Evolutionary conservation across 2,888 invertebrate species (phyloP).

Genomic region (Capitulum mitella): DNA sequence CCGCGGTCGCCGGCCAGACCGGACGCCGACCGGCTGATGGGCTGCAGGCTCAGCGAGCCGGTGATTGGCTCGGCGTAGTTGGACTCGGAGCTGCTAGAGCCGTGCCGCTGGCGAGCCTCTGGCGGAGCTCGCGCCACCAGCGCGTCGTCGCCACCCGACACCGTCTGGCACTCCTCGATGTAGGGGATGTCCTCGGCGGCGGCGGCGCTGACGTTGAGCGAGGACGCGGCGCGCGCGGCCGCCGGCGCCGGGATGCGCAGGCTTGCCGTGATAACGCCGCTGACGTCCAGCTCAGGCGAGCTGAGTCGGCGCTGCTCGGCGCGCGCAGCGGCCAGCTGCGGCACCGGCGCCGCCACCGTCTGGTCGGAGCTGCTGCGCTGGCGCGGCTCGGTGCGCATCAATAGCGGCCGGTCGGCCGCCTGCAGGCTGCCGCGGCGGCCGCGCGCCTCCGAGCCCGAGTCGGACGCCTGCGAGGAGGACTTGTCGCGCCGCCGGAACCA

Average conservation of each 20-base stretch:
- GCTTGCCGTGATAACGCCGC: slow-evolving; percentile 64
- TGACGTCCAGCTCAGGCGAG: slow-evolving; percentile 38
- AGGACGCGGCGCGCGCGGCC: slow-evolving; percentile 44
- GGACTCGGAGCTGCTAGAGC: slow-evolving; percentile 35
- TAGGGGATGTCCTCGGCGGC: slow-evolving; percentile 55
- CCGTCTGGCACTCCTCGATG: slow-evolving; percentile 52
- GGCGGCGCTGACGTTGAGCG: slow-evolving; percentile 41
- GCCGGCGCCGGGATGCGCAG: slow-evolving; percentile 62
- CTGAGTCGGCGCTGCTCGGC: slow-evolving; percentile 38
- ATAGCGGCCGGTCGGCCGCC: neutral
- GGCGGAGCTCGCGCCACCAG: neutral
- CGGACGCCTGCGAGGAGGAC: slow-evolving; percentile 42
- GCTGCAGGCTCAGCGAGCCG: slow-evolving; percentile 35
- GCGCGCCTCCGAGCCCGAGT: slow-evolving; percentile 14
- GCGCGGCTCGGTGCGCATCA: slow-evolving; percentile 13
- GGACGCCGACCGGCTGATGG: slow-evolving; percentile 19
- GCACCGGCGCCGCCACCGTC: slow-evolving; percentile 35
- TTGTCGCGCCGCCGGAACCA: slow-evolving; percentile 52
- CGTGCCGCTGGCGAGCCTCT: slow-evolving; percentile 29
- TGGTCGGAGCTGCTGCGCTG: slow-evolving; percentile 30
- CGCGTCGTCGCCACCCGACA: slow-evolving; percentile 24
- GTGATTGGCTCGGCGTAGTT: slow-evolving; percentile 33
- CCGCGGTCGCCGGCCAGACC: neutral
- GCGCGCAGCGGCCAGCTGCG: slow-evolving; percentile 12
- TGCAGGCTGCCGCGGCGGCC: slow-evolving; percentile 25